Evolutionary conservation across 1,140 invertebrate genomes (phyloP), one percentile per base, ranked within the genome.

Genomic region (Diorhabda carinulata): DNA sequence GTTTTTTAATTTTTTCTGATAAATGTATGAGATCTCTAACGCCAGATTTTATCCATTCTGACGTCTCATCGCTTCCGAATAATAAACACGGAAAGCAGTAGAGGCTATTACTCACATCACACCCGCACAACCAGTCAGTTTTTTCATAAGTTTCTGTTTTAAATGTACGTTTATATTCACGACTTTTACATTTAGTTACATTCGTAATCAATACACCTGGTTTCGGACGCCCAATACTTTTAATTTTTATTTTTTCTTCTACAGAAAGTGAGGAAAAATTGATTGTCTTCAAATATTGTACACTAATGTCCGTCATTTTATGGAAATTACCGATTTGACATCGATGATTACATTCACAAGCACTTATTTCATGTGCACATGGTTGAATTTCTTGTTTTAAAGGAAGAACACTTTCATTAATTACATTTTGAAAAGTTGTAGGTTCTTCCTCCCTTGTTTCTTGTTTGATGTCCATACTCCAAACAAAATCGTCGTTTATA

Each of bases 21-120:
- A 71, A 66, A 71, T 71, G 67, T 4, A 44, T 40, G n/a, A 74
- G 52, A 66, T 73, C 67, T 57, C n/a, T 71, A 3, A 69, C 59
- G 5, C 73, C 73, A 25, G 42, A 45, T 47, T 63, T 69, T 40
- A 66, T 60, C 73, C 71, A 74, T 43, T 10, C 44, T 47, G 43
- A 4, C 58, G 6, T 3, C 44, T 43, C 43, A 10, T 69, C 64
- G 9, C 63, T 44, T 41, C 60, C 66, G 69, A 68, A 71, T 8
- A 74, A 43, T 56, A 71, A 43, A 45, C 73, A 74, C 2, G 69
- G 73, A 65, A 74, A 71, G 64, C 73, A 73, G 56, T 61, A 74
- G 3, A 74, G 59, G 40, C 45, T 57, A 61, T 74, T 71, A 8
- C 10, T 69, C 5, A 61, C 44, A 3, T 63, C 40, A 66, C 70